These are phyloP conservation scores for Lithophane leautieri DNA, from an alignment of 2,888 invertebrate genomes.

Conservation along the genomic window DNA sequence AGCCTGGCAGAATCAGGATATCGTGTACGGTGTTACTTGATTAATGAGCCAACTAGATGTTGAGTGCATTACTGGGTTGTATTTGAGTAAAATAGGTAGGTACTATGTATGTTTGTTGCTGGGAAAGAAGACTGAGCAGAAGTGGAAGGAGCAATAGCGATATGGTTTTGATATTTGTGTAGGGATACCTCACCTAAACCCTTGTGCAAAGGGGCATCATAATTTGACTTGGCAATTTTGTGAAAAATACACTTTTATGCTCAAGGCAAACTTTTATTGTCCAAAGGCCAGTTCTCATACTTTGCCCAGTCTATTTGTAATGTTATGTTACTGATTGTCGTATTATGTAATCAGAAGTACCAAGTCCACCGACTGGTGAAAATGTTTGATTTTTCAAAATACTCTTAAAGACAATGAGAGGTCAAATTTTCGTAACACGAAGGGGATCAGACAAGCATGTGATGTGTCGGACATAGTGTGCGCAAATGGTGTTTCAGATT, in stretches of 20 bases:
- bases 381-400: neutral
- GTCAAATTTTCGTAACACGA: neutral
- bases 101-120: neutral
- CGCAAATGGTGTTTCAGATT: too few species aligned
- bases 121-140: neutral
- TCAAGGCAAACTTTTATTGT: neutral
- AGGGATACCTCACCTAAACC: too few species aligned
- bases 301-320: neutral
- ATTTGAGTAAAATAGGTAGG: slow-evolving; percentile 6
- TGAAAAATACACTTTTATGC: neutral
- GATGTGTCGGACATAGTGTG: neutral
- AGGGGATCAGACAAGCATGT: neutral
- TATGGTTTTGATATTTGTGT: neutral
- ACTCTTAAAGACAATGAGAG: neutral
- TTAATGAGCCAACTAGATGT: slow-evolving; percentile 35
- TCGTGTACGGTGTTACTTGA: slow-evolving; percentile 21
- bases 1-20: slow-evolving; percentile 33
- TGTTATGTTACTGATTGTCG: neutral
- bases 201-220: too few species aligned
- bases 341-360: neutral
- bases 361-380: neutral
- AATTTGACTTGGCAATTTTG: too few species aligned
- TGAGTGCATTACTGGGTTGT: slow-evolving; percentile 27
- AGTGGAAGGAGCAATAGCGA: neutral
- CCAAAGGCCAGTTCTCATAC: neutral